Evolutionary conservation across 2,797 vertebrate genomes (phyloP), one percentile per base, ranked within the genome.

Genomic region (Etheostoma nigrum): DNA sequence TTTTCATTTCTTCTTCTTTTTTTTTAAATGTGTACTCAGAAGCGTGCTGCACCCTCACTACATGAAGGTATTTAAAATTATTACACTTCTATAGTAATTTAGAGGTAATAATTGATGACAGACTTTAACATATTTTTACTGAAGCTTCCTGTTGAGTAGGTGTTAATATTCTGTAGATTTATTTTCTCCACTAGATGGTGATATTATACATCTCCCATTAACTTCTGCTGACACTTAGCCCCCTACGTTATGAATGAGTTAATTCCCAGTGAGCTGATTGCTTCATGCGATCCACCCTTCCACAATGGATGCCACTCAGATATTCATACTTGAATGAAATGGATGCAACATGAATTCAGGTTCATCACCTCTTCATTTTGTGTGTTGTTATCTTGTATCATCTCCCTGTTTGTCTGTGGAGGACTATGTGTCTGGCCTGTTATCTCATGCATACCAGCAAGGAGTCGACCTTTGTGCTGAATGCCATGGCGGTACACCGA

Each of bases 401-500:
- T 83, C 74, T 83, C 16, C 9, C 51, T n/a, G 62, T 77, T 72
- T 73, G 70, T 72, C 58, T 52, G 64, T 58, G 45, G 63, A 62
- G 52, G 73, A 74, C 70, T 49, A 16, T 81, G 60, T 68, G 86
- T 89, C 85, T 85, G 79, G 77, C 76, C 72, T 40, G 82, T 89
- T 91, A 91, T 92, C 88, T 87, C 13, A 4, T 81, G 76, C 89
- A 88, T 83, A 70, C 82, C 86, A 72, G 81, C 58, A 15, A 89
- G 61, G 80, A 69, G 79, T 23, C 90, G 91, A 92, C 91, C 90
- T 93, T 93, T 93, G 64, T 86, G 78, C 64, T 83, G 86, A 93
- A 91, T 91, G 89, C 90, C 89, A 92, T 6, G 49, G 59, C 36
- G 70, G 67, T 51, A 68, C 70, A 73, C 58, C 9, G 75, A 85